Conservation (phyloP, 2,797 vertebrate genomes). For the Pristis pectinata region DNA sequence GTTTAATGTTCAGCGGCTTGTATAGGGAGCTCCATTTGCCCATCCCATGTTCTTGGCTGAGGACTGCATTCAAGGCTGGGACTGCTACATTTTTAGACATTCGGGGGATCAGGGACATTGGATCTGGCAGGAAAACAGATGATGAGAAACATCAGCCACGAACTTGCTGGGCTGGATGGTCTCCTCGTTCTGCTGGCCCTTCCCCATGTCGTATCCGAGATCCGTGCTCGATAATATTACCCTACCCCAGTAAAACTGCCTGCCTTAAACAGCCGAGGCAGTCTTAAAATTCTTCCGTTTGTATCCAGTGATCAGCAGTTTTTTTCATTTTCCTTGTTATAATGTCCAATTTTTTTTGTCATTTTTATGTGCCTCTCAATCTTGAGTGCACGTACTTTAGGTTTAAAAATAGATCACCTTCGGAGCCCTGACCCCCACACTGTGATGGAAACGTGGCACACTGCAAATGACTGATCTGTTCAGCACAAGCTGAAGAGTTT, state of each 20-base stretch:
- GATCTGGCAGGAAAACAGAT: too few species aligned
- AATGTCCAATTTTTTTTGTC: not conserved
- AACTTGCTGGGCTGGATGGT: too few species aligned
- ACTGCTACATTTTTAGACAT: too few species aligned
- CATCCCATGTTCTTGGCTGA: too few species aligned
- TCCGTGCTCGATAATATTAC: not conserved
- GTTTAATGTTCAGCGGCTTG: not conserved
- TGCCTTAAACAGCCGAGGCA: not conserved
- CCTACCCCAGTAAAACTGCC: not conserved
- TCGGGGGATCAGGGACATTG: too few species aligned
- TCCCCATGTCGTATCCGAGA: not conserved
- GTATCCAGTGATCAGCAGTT: too few species aligned
- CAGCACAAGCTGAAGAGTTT: not conserved
- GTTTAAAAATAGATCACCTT: slow-evolving; percentile 26
- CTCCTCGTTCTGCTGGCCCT: too few species aligned
- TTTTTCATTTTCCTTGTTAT: not conserved
- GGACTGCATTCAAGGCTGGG: too few species aligned
- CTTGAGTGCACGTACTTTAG: not conserved
- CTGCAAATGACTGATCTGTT: not conserved
- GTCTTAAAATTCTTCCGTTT: not conserved
- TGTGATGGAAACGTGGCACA: not conserved
- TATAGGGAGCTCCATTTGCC: too few species aligned
- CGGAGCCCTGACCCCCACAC: not conserved
- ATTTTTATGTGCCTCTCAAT: not conserved
- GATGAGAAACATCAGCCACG: too few species aligned